A percentile compares a stretch with the other conserved stretches of the same genome.
Evolutionary conservation across 2,797 vertebrate species (phyloP).

Genomic region (Malurus splendens): DNA sequence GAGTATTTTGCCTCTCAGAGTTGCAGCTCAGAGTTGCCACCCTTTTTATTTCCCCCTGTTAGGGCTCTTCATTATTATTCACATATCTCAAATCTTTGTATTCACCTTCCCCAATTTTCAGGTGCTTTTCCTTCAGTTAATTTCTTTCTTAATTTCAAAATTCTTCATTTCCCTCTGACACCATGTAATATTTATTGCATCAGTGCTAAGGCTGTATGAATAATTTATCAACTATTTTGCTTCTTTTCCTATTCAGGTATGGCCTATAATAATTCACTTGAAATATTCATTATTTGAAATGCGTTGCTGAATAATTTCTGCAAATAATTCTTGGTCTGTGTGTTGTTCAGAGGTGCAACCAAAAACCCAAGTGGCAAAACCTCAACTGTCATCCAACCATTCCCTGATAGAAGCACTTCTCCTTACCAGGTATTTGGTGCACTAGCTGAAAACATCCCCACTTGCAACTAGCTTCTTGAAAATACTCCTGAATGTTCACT

Average conservation of each 20-base stretch:
- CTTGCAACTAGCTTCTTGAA: not conserved
- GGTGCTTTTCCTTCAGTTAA: conserved; percentile 32
- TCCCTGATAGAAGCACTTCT: not conserved
- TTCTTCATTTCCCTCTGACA: not conserved
- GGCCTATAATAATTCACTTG: not conserved
- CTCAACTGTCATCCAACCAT: not conserved
- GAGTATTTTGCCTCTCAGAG: not conserved
- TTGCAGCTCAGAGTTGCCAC: not conserved
- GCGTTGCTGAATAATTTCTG: not conserved
- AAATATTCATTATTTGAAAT: conserved; percentile 40
- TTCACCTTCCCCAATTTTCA: conserved; percentile 24
- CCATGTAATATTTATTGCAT: conserved; percentile 48
- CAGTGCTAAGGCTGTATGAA: conserved; percentile 16
- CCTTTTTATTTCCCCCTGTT: not conserved
- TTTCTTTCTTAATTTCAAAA: conserved; percentile 22
- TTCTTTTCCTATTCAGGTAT: not conserved
- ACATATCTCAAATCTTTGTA: not conserved
- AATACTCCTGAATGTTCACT: not conserved
- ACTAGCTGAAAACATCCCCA: not conserved
- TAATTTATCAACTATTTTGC: conserved; percentile 31
- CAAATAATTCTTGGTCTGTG: not conserved
- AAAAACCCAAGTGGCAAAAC: not conserved
- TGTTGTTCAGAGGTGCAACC: not conserved
- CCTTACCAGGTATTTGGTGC: not conserved
- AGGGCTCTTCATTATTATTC: conserved; percentile 1